Base-by-base conservation (phyloP, 2,888 invertebrate species). In the Andrena praecox region DNA sequence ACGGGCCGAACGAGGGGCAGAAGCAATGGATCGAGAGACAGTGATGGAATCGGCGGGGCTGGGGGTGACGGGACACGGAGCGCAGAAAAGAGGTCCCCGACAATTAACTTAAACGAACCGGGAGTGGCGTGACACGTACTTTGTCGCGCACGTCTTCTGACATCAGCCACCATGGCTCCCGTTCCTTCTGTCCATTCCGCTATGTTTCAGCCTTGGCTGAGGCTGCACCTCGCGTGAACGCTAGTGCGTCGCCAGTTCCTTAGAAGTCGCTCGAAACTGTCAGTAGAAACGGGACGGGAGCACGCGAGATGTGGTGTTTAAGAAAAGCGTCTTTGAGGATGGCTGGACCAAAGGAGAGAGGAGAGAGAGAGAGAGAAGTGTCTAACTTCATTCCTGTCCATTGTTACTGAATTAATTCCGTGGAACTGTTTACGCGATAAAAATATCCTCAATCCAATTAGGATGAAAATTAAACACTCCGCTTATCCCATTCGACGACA, bases 51-150 rank as follows among this genome's bases (percentile, higher is more conserved):
- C 89, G 89, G 85, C 84, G 86, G 84, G 88, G 87, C 85, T 62
- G 79, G 79, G 82, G 77, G 85, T 82, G 87, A 79, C 77, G 87
- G 83, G 80, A 82, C 75, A 72, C 66, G 87, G 83, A 80, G 82
- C 75, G 74, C 66, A 72, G 69, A 78, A 69, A 71, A 77, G 75
- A 78, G 70, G 80, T 73, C 74, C 42, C 75, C 75, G 85, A 89
- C 89, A 91, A 93, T 93, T 93, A 93, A 92, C 90, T 90, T 89
- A 91, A 92, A 93, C 89, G 91, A 93, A 91, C 85, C 89, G 82
- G 89, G 91, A 93, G 91, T 91, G 91, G 91, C 93, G 93, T 93
- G 93, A 93, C 93, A 92, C 88, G 90, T 90, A 91, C 91, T 92
- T 92, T 92, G 93, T 92, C 91, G 91, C 89, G 90, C 89, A 88